These are phyloP conservation scores for Serranus cabrilla DNA, from an alignment of 2,797 vertebrate genomes.

Conservation along the genomic window DNA sequence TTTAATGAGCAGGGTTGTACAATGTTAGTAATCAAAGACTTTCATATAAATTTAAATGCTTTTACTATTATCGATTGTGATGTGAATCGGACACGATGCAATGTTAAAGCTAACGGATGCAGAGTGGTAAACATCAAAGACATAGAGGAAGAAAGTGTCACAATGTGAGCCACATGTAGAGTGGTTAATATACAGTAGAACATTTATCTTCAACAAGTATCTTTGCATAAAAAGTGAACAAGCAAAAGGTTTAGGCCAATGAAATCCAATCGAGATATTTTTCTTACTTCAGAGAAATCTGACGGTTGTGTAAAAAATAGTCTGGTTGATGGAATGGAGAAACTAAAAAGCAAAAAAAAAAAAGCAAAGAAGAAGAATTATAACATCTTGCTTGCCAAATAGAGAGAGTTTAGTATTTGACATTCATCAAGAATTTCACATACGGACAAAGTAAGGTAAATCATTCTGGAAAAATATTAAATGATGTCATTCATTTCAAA, in stretches of 20 bases:
- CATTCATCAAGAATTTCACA: not conserved
- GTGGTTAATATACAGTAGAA: not conserved
- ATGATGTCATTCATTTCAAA: slow-evolving; percentile 21
- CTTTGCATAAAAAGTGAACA: not conserved
- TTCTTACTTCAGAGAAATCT: slow-evolving; percentile 10
- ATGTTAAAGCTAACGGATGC: not conserved
- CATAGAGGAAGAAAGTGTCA: not conserved
- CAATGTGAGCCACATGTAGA: not conserved
- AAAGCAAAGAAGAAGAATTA: not conserved
- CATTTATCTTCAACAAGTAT: not conserved
- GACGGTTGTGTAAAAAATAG: not conserved
- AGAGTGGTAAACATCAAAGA: not conserved
- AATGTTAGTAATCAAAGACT: not conserved
- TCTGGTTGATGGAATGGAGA: slow-evolving; percentile 5
- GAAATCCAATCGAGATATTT: slow-evolving; percentile 6
- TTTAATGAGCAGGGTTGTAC: not conserved
- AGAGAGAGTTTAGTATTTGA: not conserved
- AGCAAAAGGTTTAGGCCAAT: not conserved
- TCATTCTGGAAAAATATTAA: not conserved
- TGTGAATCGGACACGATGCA: not conserved
- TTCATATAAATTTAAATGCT: not conserved
- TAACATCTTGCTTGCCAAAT: not conserved
- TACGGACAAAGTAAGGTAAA: not conserved
- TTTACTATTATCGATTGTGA: not conserved
- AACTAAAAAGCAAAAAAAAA: slow-evolving; percentile 3